Base-by-base conservation (phyloP, 2,888 invertebrate species). In the Microchrysa polita region DNA sequence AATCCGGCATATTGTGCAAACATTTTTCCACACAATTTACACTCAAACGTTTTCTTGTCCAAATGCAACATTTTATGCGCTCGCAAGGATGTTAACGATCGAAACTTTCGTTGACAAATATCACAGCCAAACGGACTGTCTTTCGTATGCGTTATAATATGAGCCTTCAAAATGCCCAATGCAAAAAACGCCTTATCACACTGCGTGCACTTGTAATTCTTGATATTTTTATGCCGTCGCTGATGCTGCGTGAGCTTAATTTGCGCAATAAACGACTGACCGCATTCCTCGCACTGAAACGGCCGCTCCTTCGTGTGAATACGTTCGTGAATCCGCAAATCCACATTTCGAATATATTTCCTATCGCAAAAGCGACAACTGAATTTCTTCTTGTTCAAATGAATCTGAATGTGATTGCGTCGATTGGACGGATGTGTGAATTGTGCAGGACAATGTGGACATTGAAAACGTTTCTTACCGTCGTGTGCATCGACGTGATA, bases 1-100 rank as follows among this genome's bases (percentile, higher is more conserved):
- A 83, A 75, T 2, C 84, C 85, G 14, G 83, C 82, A 52, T 80
- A 80, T 77, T 82, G 82, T 1, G 81, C 80, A 74, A 81, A 82
- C 1, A 80, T 81, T 73, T 81, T 81, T 0, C 80, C 81, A 52
- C 83, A 82, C 5, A 82, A 77, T 73, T 81, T 81, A 74, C 80
- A 80, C 77, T 84, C 79, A 80, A 85, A 80, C 60, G 82, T 80
- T 52, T 82, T 83, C 1, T 79, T 77, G 5, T 77, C 80, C 5
- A 80, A 77, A 73, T 82, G 82, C 34, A 82, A 76, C 72, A 81
- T 80, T 60, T 80, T 80, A 76, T 82, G 82, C 65, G 81, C 81
- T 71, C 81, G 80, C 1, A 82, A 78, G 0, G 82, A 81, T 69
- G 81, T 80, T 34, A 80, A 79, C 0, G 82, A 78, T 0, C 82